Evolutionary conservation across 2,113 vertebrate species (phyloP), one percentile per base, ranked within the genome.

Genomic region (Pterophyllum scalare): DNA sequence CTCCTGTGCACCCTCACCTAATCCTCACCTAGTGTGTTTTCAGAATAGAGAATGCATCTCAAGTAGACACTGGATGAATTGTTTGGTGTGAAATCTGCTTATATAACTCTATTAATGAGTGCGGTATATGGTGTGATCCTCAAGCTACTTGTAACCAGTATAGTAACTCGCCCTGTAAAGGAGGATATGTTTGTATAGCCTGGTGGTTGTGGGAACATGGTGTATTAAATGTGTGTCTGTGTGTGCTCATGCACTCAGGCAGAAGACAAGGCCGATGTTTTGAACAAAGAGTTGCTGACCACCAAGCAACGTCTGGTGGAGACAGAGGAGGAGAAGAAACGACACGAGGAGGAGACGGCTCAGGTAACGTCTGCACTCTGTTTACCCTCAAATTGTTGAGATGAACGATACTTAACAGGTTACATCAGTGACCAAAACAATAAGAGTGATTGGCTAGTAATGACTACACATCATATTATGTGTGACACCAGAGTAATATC

Each of bases 201-300:
- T 64, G 61, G 3, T 1, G 11, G 11, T 64, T n/a, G 33, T 64
- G 35, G 14, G 20, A 40, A 40, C 7, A 7, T 24, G n/a, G 5
- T 46, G 13, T 40, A 40, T n/a, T 15, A 28, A 67, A 57, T 14
- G 3, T 54, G 8, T 57, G 43, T 60, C 33, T 28, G n/a, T 22
- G 31, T 84, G 49, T 57, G 1, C 52, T 0, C 2, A 11, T 74
- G 38, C 31, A 2, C 75, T 91, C 91, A 99, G 98, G 98, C 97
- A 3, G 98, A 99, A 93, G 98, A 99, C 94, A 99, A 99, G 91
- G 97, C 98, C 0, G 98, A 99, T 52, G 97, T 99, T 77, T 72
- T 99, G 94, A 99, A 98, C 93, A 99, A 99, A 91, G 98, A 99
- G 86, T 96, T 99, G 67, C 96, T 99, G 62, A 91, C 97, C 94